Percentiles rank a stretch among this genome's conserved stretches.
phyloP scores from a whole-genome alignment of 2,797 vertebrate species.

The Iguana delicatissima region DNA sequence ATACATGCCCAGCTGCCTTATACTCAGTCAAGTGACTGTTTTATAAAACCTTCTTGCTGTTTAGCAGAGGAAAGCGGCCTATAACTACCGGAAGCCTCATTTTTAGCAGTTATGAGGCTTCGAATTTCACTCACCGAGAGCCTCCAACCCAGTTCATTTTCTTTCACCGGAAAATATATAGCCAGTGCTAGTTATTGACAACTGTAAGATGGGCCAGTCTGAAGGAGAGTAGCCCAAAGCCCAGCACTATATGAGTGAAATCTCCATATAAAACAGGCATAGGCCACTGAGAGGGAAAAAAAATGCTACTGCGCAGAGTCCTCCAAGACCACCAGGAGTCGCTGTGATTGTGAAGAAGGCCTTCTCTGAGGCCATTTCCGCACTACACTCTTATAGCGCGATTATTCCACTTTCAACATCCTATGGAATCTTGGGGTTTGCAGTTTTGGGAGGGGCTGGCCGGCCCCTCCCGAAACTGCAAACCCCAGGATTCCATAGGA shows the following conservation, averaged over 20 bases:
- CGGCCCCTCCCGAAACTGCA: too few relatives aligned
- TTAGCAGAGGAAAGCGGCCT: background rate
- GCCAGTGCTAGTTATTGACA: fast-evolving
- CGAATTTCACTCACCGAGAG: slow-evolving; percentile 76
- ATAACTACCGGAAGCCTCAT: background rate
- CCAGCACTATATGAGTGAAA: background rate
- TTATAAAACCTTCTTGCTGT: background rate
- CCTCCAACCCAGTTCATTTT: slow-evolving; percentile 85
- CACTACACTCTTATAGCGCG: too few relatives aligned
- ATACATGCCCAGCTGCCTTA: background rate
- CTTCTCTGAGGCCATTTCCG: background rate
- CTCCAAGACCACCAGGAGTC: background rate
- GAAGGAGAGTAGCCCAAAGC: fast-evolving
- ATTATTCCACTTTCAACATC: too few relatives aligned
- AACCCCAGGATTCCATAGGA: too few relatives aligned
- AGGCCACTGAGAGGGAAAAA: background rate
- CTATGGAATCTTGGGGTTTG: too few relatives aligned
- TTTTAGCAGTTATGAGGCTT: background rate
- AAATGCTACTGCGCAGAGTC: fast-evolving
- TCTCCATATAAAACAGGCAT: background rate
- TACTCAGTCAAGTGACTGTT: too few relatives aligned
- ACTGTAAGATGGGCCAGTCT: fast-evolving
- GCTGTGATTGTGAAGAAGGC: background rate
- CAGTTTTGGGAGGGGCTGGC: too few relatives aligned
- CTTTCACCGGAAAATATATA: background rate